Percentiles rank a stretch among this genome's conserved stretches.
phyloP scores from a whole-genome alignment of 1,140 invertebrate species.

The Geopemphigus sp. region DNA sequence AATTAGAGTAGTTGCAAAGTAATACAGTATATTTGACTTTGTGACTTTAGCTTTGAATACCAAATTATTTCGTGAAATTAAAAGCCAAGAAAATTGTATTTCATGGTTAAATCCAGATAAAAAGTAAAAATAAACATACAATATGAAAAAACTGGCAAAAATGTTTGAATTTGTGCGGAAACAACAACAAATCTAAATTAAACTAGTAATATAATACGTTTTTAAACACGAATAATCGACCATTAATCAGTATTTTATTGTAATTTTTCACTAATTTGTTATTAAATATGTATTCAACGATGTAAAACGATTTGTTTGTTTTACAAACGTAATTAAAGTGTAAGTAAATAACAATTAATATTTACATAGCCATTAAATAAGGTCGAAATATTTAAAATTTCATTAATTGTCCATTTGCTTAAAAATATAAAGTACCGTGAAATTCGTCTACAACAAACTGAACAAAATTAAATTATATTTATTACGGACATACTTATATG shows the following conservation, averaged over 20 bases:
- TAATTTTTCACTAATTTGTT: no score
- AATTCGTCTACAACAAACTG: background rate
- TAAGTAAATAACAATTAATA: no score
- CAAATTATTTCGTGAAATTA: background rate
- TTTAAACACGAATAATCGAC: background rate
- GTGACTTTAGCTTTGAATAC: background rate
- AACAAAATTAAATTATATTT: background rate
- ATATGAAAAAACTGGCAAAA: background rate
- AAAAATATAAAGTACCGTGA: background rate
- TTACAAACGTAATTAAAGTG: no score
- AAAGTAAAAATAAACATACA: background rate
- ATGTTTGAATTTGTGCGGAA: background rate
- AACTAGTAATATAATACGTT: background rate
- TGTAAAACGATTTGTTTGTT: background rate
- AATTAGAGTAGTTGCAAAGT: slow-evolving; percentile 29
- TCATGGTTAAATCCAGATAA: background rate
- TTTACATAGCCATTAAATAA: no score
- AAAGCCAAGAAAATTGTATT: background rate
- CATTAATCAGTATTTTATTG: no score
- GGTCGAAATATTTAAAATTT: no score
- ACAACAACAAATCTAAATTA: background rate
- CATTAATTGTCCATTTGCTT: background rate
- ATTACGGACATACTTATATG: background rate
- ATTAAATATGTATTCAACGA: no score
- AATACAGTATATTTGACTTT: background rate